Evolutionary conservation across 2,888 invertebrate genomes (phyloP).

Genomic region (Temnothorax rugatulus): DNA sequence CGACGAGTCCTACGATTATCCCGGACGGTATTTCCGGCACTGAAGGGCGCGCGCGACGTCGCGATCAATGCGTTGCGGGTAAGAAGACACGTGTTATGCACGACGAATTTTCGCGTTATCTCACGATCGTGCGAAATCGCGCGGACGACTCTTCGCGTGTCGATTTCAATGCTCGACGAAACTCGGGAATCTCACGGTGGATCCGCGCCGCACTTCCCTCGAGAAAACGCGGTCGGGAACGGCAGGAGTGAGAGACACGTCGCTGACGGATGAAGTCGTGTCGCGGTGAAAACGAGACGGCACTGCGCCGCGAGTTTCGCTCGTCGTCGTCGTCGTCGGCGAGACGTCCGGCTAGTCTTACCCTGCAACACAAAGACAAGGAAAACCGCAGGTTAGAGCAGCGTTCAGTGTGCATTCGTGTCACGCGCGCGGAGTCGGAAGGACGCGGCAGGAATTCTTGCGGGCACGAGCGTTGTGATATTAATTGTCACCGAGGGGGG

Average conservation of each 20-base stretch:
- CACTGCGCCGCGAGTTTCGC: conserved; percentile 33
- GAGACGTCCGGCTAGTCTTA: conserved; percentile 41
- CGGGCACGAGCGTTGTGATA: conserved; percentile 47
- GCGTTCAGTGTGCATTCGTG: conserved; percentile 33
- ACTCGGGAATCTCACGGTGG: conserved; percentile 19
- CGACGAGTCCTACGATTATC: conserved; percentile 31
- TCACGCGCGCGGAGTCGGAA: conserved; percentile 49
- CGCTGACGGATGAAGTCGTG: conserved; percentile 29
- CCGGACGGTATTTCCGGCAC: conserved; percentile 26
- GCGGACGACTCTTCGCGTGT: background rate
- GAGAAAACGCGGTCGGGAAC: background rate
- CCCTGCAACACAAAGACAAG: conserved; percentile 60
- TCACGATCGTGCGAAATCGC: conserved; percentile 2
- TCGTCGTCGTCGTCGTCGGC: conserved; percentile 45
- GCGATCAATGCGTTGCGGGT: background rate
- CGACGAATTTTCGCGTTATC: conserved; percentile 15
- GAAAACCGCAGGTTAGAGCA: conserved; percentile 47
- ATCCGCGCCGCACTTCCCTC: background rate
- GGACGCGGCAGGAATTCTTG: conserved; percentile 51
- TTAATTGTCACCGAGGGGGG: conserved; percentile 58
- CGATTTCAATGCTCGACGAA: background rate
- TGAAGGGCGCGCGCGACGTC: conserved; percentile 14
- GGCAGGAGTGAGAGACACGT: conserved; percentile 18
- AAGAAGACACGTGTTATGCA: background rate
- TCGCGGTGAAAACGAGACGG: conserved; percentile 24